phyloP scores from a whole-genome alignment of 2,888 invertebrate species.

The Polietes domitor region DNA sequence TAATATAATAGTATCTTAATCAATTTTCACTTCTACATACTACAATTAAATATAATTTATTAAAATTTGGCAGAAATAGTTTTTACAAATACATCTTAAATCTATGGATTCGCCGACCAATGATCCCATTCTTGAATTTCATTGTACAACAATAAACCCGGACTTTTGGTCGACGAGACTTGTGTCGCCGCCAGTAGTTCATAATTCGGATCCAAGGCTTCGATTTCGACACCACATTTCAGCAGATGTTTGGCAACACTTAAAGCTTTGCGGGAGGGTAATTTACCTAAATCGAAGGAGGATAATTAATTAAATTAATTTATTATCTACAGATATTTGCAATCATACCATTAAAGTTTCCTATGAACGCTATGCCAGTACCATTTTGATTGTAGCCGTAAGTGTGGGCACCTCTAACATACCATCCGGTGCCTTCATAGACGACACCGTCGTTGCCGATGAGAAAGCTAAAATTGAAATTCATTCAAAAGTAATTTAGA shows the following conservation, averaged over 20 bases:
- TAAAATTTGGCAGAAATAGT: too few species aligned
- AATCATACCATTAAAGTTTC: conserved; percentile 81
- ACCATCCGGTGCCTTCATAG: conserved; percentile 86
- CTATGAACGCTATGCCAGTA: conserved; percentile 85
- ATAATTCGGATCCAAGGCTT: conserved; percentile 80
- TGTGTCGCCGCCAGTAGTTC: conserved; percentile 82
- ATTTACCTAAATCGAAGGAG: conserved; percentile 74
- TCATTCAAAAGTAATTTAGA: neutral
- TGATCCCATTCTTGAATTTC: conserved; percentile 82
- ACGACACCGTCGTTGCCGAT: conserved; percentile 85
- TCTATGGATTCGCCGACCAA: conserved; percentile 75
- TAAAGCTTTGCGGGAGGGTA: conserved; percentile 79
- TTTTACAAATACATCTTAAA: neutral
- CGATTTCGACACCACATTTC: conserved; percentile 79
- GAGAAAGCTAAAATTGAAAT: conserved; percentile 81
- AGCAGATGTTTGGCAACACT: conserved; percentile 80
- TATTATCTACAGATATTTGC: neutral
- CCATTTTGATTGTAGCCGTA: conserved; percentile 83
- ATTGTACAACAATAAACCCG: conserved; percentile 81
- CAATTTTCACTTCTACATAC: too few species aligned
- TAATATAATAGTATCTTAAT: too few species aligned
- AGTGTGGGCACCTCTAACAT: conserved; percentile 83
- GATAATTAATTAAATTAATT: conserved; percentile 25
- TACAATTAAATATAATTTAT: too few species aligned
- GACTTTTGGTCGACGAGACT: conserved; percentile 80